These are phyloP conservation scores for Endotricha flammealis DNA, from an alignment of 2,888 invertebrate species.

Conservation along the genomic window DNA sequence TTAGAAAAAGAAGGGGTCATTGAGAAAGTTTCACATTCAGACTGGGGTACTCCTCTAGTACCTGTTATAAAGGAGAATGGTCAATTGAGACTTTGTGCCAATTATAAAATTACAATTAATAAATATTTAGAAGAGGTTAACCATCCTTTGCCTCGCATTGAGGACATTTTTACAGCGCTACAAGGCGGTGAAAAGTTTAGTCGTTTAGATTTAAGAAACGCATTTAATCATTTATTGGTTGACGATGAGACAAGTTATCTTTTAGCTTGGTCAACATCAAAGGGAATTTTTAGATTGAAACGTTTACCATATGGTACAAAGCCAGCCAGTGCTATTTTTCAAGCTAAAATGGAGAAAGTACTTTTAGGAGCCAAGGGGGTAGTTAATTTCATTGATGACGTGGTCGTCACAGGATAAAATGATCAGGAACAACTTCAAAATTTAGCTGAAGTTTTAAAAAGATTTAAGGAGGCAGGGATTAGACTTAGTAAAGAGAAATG, in stretches of 20 bases:
- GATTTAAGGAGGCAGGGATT: conserved; percentile 11
- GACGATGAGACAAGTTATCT: not conserved
- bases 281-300: conserved; percentile 8
- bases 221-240: conserved; percentile 10
- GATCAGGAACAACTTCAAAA: too few relatives aligned
- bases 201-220: conserved; percentile 7
- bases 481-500: too few relatives aligned
- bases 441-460: conserved; percentile 9
- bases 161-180: conserved; percentile 10
- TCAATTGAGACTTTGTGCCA: conserved; percentile 6
- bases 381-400: conserved; percentile 21
- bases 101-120: conserved; percentile 12
- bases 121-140: conserved; percentile 9
- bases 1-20: conserved; percentile 6
- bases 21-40: conserved; percentile 1
- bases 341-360: conserved; percentile 22
- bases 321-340: not conserved
- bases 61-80: conserved; percentile 9
- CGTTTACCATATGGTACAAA: conserved; percentile 9
- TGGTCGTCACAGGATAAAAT: conserved; percentile 2
- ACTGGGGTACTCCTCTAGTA: conserved; percentile 8
- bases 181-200: conserved; percentile 10
- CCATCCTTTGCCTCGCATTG: conserved; percentile 9
- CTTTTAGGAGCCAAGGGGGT: conserved; percentile 12
- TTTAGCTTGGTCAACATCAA: conserved; percentile 6